Conservation (phyloP, 2,797 vertebrate genomes). For the Neopelma chrysocephalum region DNA sequence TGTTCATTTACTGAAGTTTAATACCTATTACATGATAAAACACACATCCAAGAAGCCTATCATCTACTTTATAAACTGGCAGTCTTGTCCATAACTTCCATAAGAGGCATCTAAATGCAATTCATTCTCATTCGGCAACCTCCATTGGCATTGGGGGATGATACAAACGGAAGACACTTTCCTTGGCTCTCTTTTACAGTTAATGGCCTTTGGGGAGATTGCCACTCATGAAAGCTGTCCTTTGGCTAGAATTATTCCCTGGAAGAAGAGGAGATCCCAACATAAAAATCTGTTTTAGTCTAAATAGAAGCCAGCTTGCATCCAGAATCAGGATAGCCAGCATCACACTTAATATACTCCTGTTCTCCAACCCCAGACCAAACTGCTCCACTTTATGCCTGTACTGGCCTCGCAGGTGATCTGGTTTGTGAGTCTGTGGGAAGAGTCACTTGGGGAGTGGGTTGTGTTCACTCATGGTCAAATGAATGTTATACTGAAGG, state of each 20-base stretch:
- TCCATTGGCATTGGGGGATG: background rate
- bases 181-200: background rate
- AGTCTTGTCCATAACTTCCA: background rate
- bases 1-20: background rate
- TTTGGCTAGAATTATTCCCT: background rate
- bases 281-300: background rate
- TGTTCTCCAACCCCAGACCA: background rate
- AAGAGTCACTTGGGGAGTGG: background rate
- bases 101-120: background rate
- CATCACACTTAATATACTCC: background rate
- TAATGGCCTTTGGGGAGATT: background rate
- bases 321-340: background rate
- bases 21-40: background rate
- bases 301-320: background rate
- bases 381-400: background rate
- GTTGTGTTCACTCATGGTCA: background rate
- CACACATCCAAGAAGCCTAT: background rate
- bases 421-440: background rate
- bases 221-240: background rate
- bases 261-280: background rate
- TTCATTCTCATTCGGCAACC: background rate
- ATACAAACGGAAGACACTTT: background rate
- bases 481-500: background rate
- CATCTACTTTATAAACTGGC: background rate
- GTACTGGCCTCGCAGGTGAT: rapidly evolving